Evolutionary conservation across 64 coral and sea anemone species (phyloP).

Genomic region (Montipora efflorescens): DNA sequence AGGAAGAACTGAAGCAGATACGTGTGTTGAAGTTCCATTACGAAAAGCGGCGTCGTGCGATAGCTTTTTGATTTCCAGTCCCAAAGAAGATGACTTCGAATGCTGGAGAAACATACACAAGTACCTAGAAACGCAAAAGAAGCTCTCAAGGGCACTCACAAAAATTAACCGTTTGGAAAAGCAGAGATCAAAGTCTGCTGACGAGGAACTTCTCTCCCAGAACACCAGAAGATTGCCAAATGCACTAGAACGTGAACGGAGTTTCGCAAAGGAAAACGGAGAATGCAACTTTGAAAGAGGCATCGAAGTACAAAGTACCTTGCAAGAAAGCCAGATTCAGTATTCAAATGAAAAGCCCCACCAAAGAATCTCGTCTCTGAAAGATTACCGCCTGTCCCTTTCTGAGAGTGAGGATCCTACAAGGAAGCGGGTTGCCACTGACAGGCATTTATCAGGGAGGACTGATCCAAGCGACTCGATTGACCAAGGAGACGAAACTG

Average conservation of each 20-base stretch:
- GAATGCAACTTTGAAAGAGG: neutral
- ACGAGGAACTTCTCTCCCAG: neutral
- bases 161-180: neutral
- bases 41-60: neutral
- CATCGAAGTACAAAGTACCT: neutral
- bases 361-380: neutral
- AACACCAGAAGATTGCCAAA: neutral
- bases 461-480: neutral
- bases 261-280: neutral
- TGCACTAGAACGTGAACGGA: neutral
- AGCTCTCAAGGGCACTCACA: neutral
- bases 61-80: constrained; percentile 11
- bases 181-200: neutral
- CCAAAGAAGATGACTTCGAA: constrained; percentile 37
- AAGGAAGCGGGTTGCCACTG: neutral
- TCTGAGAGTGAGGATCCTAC: neutral
- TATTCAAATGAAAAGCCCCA: neutral
- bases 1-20: neutral
- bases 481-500: neutral
- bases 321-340: neutral
- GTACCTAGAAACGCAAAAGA: constrained; percentile 15
- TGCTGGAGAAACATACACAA: constrained; percentile 9
- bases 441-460: no score
- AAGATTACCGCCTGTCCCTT: neutral
- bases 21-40: neutral